Evolutionary conservation across 2,113 vertebrate genomes (phyloP), one percentile per base, ranked within the genome.

Genomic region (Motacilla alba): DNA sequence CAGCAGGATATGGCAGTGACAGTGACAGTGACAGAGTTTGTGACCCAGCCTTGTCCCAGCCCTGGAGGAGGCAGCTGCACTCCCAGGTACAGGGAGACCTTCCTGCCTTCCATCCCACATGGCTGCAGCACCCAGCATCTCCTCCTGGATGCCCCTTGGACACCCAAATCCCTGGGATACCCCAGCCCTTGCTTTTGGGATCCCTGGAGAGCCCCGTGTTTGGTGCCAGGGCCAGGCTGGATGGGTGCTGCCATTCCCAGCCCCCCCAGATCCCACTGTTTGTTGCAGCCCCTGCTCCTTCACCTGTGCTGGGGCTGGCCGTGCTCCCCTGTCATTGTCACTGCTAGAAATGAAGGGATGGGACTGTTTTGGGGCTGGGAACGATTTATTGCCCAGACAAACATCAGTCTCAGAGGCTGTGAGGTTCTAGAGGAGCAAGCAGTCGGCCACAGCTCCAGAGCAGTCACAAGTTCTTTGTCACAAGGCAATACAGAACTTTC

Each of bases 121-220:
- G 33, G 10, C 66, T 76, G 75, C 39, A 78, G 31, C 19, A n/a
- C 18, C 31, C 35, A 73, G 58, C 39, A 63, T 15, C 70, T 56
- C 13, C 44, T 50, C 39, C 31, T 60, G 49, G 37, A 33, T 15
- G 7, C 10, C 26, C 44, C 41, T 7, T 18, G 78, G 64, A 22
- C 59, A 52, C 44, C 53, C 41, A 13, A 4, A 28, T 17, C 28
- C 49, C 49, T 16, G 28, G 82, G 47, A 23, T 17, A 39, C 44
- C 31, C 0, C 55, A 70, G 0, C 37, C 31, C 68, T 14, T 2
- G 43, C 13, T 23, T 11, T 12, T 13, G 50, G 41, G 28, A 14
- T 52, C 58, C 3, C 41, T 41, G 18, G 49, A 3, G 9, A 22
- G 35, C 35, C 35, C 35, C 37, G 50, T 10, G 55, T 31, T 30